Percentiles rank a stretch among this genome's conserved stretches.
Evolutionary conservation across 2,888 invertebrate species (phyloP).

Genomic region (Tetragonula carbonaria): DNA sequence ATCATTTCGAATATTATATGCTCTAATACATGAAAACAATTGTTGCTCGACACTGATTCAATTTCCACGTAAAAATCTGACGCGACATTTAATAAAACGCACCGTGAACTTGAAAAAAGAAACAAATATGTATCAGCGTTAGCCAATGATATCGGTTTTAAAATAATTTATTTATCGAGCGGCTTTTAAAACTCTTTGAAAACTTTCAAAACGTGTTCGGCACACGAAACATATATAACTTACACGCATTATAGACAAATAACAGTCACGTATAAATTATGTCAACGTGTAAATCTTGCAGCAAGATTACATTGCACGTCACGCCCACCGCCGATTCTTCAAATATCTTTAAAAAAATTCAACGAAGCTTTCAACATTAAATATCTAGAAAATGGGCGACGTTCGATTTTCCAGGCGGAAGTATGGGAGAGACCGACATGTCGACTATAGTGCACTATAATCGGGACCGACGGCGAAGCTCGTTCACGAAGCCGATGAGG

Average conservation of each 20-base stretch:
- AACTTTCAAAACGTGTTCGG: too few species aligned
- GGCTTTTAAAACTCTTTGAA: too few species aligned
- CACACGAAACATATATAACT: not conserved
- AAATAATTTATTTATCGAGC: too few species aligned
- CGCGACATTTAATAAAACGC: too few species aligned
- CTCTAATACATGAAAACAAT: too few species aligned
- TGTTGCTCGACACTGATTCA: too few species aligned
- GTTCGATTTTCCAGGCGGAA: slow-evolving; percentile 74
- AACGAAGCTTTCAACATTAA: not conserved
- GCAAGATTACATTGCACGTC: not conserved
- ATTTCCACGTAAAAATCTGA: too few species aligned
- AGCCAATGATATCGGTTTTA: too few species aligned
- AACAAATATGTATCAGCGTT: too few species aligned
- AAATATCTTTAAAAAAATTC: not conserved
- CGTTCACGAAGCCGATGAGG: slow-evolving; percentile 89
- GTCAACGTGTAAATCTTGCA: too few species aligned
- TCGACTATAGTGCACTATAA: slow-evolving; percentile 86
- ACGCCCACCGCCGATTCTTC: not conserved
- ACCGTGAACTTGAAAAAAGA: too few species aligned
- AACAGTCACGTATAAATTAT: not conserved
- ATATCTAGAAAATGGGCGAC: not conserved
- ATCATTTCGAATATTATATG: too few species aligned
- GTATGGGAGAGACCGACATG: slow-evolving; percentile 84
- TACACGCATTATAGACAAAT: not conserved
- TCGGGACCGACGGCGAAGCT: slow-evolving; percentile 91